Evolutionary conservation across 1,140 invertebrate species (phyloP), one percentile per base, ranked within the genome.

Genomic region (Mya arenaria): DNA sequence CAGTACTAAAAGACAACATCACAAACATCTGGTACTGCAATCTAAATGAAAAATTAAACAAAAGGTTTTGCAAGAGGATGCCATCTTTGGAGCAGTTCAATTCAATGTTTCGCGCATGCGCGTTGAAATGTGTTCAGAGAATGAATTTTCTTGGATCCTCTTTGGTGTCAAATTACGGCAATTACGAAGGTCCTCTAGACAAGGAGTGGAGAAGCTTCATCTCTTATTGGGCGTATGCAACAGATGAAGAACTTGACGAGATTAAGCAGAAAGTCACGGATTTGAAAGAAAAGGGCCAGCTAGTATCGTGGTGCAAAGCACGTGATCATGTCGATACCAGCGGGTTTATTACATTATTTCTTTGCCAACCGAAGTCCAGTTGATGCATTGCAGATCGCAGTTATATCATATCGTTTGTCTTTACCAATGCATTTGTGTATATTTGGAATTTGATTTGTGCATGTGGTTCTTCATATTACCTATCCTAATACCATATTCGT

Each of bases 151-250:
- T 74, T 37, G 72, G 72, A 23, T 15, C 5, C 32, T 19, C 4
- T 25, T 28, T 77, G 39, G 4, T 65, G 1, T 44, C 44, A 19
- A 48, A 55, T 56, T 77, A 77, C 44, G 36, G 48, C 28, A 55
- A 77, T n/a, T 48, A 48, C 30, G 74, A 77, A n/a, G 74, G 74
- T n/a, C 74, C 74, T n/a, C 44, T 77, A 23, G 62, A 66, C 39
- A 3, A 48, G 23, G 0, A 32, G 4, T 77, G 74, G 74, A 56
- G 74, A 17, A 39, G 48, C n/a, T 23, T n/a, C 10, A 30, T 41
- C 1, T 74, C 72, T 2, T 74, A 74, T 28, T 74, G 72, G 72
- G 30, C 41, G 6, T 62, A 52, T 77, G 74, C 74, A 5, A 65
- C 74, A 23, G 5, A 30, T 13, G 74, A 63, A 0, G 74, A 77